Evolutionary conservation across 2,888 invertebrate genomes (phyloP).

Genomic region (Melanostoma scalare): DNA sequence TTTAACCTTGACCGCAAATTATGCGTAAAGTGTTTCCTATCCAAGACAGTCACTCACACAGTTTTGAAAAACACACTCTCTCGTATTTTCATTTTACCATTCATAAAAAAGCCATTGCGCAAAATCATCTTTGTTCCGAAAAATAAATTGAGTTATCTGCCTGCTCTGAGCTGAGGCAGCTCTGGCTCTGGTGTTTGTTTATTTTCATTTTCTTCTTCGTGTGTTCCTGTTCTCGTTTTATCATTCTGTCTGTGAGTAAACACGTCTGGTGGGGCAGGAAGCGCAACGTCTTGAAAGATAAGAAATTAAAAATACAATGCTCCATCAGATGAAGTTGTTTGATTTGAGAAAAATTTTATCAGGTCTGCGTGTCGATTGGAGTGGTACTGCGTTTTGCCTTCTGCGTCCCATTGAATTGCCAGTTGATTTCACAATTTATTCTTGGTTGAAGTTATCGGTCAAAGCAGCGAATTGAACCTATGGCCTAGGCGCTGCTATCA

Average conservation of each 20-base stretch:
- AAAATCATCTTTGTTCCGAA: constrained; percentile 51
- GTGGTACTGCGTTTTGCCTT: constrained; percentile 11
- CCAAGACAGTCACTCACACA: neutral
- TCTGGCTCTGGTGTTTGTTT: constrained; percentile 1
- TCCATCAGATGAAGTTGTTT: constrained; percentile 49
- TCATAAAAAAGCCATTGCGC: constrained; percentile 63
- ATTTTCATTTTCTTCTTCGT: constrained; percentile 13
- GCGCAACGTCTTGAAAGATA: constrained; percentile 56
- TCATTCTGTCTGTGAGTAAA: constrained; percentile 44
- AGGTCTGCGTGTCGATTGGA: constrained; percentile 37
- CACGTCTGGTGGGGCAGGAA: constrained; percentile 20
- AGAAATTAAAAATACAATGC: constrained; percentile 31
- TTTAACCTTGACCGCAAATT: constrained; percentile 54
- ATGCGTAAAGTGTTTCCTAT: neutral
- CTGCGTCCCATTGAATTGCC: constrained; percentile 1
- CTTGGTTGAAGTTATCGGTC: constrained; percentile 1
- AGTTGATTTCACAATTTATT: neutral
- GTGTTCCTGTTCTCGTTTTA: constrained; percentile 29
- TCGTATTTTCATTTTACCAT: constrained; percentile 30
- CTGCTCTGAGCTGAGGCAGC: constrained; percentile 17
- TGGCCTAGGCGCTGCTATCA: constrained; percentile 37
- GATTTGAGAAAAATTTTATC: constrained; percentile 63
- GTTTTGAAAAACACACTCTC: neutral
- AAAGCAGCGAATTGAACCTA: constrained; percentile 47
- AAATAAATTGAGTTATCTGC: neutral